phyloP scores from a whole-genome alignment of 2,113 vertebrate species.

The Phalacrocorax brasilianus region DNA sequence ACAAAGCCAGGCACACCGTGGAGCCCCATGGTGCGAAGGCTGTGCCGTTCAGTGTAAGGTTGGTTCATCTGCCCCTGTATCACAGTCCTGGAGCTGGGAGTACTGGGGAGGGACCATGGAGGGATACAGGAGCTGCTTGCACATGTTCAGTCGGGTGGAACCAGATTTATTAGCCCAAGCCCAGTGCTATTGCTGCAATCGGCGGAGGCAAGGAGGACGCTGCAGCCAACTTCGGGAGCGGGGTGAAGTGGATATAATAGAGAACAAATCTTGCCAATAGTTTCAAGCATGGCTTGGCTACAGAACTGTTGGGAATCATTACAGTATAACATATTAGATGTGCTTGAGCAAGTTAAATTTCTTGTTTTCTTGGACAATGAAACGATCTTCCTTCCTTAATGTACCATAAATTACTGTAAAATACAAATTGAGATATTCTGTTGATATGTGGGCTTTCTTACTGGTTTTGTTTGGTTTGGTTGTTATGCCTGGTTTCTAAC shows the following conservation, averaged over 20 bases:
- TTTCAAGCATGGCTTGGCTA: not conserved
- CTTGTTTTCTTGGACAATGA: not conserved
- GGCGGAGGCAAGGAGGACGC: not conserved
- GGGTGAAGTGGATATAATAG: not conserved
- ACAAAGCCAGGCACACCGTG: not conserved
- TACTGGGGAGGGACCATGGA: not conserved
- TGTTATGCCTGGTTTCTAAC: constrained; percentile 50
- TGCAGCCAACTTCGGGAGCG: not conserved
- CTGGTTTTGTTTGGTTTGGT: constrained; percentile 39
- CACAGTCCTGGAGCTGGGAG: not conserved
- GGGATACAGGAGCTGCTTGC: fast-evolving
- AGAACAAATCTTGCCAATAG: not conserved
- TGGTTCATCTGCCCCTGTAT: not conserved
- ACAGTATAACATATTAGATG: constrained; percentile 10
- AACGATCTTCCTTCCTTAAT: not conserved
- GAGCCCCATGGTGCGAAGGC: not conserved
- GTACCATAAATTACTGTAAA: not conserved
- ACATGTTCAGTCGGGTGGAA: fast-evolving
- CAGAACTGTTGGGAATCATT: not conserved
- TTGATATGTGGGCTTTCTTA: constrained; percentile 30
- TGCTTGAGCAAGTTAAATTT: constrained; percentile 14
- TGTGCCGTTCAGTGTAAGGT: not conserved
- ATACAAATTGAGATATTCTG: constrained; percentile 32
- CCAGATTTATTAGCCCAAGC: not conserved
- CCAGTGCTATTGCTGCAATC: not conserved